Evolutionary conservation across 2,113 vertebrate species (phyloP).

Genomic region (Erythrolamprus reginae): DNA sequence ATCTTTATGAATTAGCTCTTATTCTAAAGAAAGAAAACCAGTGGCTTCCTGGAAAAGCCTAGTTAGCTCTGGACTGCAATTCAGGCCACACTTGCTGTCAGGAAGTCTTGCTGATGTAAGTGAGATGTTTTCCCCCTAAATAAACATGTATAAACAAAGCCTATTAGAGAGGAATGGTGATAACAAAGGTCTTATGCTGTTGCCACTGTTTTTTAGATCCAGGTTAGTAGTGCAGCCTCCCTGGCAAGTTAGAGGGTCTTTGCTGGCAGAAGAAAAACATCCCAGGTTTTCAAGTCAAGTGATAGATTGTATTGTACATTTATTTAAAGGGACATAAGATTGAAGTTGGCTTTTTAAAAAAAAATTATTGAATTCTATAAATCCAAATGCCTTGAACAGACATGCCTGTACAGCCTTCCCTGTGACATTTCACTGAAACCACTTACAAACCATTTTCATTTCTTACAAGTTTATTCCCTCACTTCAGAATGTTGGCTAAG

Average conservation of each 20-base stretch:
- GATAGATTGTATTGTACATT: conserved; percentile 45
- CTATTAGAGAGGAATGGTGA: background rate
- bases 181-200: background rate
- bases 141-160: background rate
- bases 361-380: conserved; percentile 66
- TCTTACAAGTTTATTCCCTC: conserved; percentile 62
- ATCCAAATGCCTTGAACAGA: conserved; percentile 67
- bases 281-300: conserved; percentile 38
- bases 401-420: conserved; percentile 65
- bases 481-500: conserved; percentile 65
- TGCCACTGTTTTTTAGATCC: background rate
- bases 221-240: background rate
- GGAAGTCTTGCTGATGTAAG: background rate
- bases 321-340: conserved; percentile 72
- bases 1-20: background rate
- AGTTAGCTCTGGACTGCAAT: background rate
- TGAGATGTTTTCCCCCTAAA: background rate
- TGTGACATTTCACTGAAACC: conserved; percentile 66
- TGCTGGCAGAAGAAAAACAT: background rate
- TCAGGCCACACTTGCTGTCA: background rate
- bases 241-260: background rate
- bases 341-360: conserved; percentile 74
- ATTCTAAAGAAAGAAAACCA: background rate
- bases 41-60: background rate
- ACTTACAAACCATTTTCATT: conserved; percentile 63